These are phyloP conservation scores for Barypeithes pellucidus DNA, from an alignment of 2,888 invertebrate genomes.

Conservation along the genomic window DNA sequence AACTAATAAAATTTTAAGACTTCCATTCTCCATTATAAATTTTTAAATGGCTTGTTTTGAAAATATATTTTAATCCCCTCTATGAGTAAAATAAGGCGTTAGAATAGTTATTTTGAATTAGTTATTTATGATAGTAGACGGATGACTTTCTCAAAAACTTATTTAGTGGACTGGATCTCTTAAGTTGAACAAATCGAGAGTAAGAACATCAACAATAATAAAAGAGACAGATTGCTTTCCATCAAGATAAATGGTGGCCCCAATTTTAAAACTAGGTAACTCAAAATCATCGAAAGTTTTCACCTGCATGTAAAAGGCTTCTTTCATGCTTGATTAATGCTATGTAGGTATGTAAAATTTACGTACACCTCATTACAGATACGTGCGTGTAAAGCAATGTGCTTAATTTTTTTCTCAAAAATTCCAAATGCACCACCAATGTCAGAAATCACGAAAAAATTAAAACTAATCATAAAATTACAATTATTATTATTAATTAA, in stretches of 20 bases:
- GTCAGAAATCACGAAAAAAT: too few relatives aligned
- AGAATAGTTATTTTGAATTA: background rate
- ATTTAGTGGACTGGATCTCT: conserved; percentile 10
- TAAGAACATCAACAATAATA: conserved; percentile 45
- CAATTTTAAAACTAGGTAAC: conserved; percentile 36
- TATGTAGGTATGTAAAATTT: background rate
- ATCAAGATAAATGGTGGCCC: conserved; percentile 31
- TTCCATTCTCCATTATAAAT: too few relatives aligned
- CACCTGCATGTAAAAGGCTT: background rate
- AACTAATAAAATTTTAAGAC: too few relatives aligned
- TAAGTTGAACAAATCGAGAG: conserved; percentile 46
- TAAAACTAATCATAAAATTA: too few relatives aligned
- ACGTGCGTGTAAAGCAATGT: too few relatives aligned
- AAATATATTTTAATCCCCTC: too few relatives aligned
- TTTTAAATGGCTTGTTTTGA: too few relatives aligned
- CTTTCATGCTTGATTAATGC: background rate
- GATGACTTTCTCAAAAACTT: conserved; percentile 11
- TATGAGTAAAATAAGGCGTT: too few relatives aligned
- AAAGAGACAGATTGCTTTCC: conserved; percentile 49
- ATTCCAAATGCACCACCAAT: too few relatives aligned
- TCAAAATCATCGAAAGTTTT: conserved; percentile 52
- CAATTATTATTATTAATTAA: too few relatives aligned
- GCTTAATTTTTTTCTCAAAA: too few relatives aligned
- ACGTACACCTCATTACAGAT: background rate
- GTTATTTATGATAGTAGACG: background rate